Percentiles rank a stretch among this genome's conserved stretches.
Evolutionary conservation across 2,797 vertebrate species (phyloP).

Genomic region (Melanotaenia nigrans): DNA sequence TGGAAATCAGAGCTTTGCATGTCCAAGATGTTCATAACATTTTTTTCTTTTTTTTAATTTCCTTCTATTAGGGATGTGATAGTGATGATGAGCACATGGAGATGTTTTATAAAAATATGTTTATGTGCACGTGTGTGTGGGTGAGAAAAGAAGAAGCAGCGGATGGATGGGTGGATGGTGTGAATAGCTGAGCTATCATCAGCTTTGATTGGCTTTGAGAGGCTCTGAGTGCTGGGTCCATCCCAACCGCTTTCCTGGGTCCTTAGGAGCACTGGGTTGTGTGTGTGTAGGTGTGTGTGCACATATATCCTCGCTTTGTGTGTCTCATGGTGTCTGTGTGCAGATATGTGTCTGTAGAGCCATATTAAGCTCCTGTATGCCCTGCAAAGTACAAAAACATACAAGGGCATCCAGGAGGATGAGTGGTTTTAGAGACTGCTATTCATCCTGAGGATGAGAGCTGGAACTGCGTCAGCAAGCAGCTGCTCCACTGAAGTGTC

Average conservation of each 20-base stretch:
- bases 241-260: slow-evolving; percentile 55
- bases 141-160: slow-evolving; percentile 3
- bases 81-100: slow-evolving; percentile 21
- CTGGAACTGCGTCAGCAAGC: slow-evolving; percentile 26
- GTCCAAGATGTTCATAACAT: background rate
- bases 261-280: slow-evolving; percentile 33
- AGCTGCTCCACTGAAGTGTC: slow-evolving; percentile 28
- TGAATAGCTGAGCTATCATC: slow-evolving; percentile 62
- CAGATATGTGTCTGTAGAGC: slow-evolving; percentile 18
- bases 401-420: slow-evolving; percentile 27
- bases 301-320: slow-evolving; percentile 4
- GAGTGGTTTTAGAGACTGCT: slow-evolving; percentile 40
- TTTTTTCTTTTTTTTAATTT: background rate
- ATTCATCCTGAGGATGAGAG: slow-evolving; percentile 31
- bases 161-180: slow-evolving; percentile 49
- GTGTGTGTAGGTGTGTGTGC: slow-evolving; percentile 20
- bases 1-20: background rate
- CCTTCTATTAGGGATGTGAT: background rate
- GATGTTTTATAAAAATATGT: slow-evolving; percentile 4
- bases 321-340: slow-evolving; percentile 28
- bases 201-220: slow-evolving; percentile 74
- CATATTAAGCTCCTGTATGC: slow-evolving; percentile 18
- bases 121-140: background rate
- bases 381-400: slow-evolving; percentile 40
- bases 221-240: slow-evolving; percentile 68